A percentile compares a stretch with the other conserved stretches of the same genome.
phyloP scores from a whole-genome alignment of 2,113 vertebrate species.

The Bettongia penicillata region DNA sequence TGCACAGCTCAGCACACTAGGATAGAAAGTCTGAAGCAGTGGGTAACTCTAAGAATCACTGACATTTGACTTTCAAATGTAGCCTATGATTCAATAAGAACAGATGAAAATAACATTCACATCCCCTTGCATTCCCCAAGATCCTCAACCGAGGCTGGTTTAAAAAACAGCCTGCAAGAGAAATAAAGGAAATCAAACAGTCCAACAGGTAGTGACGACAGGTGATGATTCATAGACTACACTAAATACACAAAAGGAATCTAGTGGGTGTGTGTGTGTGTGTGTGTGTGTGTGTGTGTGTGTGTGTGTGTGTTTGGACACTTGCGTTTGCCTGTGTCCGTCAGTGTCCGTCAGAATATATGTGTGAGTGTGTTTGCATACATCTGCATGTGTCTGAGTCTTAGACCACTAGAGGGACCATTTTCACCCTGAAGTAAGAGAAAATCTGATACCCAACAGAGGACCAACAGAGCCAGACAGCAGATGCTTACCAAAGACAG shows the following conservation, averaged over 20 bases:
- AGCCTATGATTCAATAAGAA: neutral
- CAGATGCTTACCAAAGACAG: neutral
- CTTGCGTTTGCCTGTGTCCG: neutral
- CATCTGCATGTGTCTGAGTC: neutral
- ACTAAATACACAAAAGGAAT: neutral
- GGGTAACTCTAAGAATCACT: neutral
- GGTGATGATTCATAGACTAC: neutral
- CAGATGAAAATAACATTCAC: neutral
- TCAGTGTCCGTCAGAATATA: too few species aligned
- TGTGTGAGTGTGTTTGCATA: too few species aligned
- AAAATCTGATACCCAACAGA: neutral
- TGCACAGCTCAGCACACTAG: neutral
- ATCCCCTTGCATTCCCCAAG: neutral
- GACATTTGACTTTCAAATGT: neutral
- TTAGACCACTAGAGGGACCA: neutral
- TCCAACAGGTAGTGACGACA: neutral
- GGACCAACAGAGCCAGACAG: neutral
- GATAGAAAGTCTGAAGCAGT: neutral
- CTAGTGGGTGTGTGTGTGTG: neutral
- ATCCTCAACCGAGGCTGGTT: neutral
- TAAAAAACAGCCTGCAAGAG: neutral
- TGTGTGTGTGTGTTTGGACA: too few species aligned
- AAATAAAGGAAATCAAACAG: neutral
- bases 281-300: neutral
- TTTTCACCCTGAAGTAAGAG: neutral